Percentiles rank a stretch among this genome's conserved stretches.
Conservation (phyloP, 1,140 invertebrate genomes). For the Onthophagus taurus region DNA sequence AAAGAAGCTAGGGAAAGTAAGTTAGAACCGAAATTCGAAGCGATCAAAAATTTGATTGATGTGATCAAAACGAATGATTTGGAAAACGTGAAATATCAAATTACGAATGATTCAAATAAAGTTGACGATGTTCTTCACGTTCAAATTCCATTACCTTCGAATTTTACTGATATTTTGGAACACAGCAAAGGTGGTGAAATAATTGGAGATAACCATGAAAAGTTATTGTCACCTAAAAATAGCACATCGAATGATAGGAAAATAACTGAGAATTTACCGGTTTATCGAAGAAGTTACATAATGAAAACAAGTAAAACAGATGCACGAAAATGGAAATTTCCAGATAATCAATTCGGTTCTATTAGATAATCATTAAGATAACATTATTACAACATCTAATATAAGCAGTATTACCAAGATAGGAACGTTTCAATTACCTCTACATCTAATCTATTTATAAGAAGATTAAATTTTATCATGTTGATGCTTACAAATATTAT, state of each 20-base stretch:
- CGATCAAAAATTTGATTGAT: conserved; percentile 33
- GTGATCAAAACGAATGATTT: conserved; percentile 32
- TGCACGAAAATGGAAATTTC: no score
- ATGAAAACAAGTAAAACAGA: no score
- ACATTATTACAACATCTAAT: no score
- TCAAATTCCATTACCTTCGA: conserved; percentile 32
- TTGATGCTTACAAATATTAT: no score
- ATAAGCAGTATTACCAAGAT: no score
- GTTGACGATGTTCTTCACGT: conserved; percentile 30
- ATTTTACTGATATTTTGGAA: conserved; percentile 20
- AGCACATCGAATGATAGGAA: conserved; percentile 8
- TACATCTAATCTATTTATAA: no score
- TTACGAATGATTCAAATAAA: conserved; percentile 28
- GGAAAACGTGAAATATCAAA: conserved; percentile 31
- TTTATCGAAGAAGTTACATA: no score
- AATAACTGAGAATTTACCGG: no score
- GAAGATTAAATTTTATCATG: no score
- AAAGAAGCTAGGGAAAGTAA: conserved; percentile 11
- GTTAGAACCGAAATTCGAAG: conserved; percentile 22
- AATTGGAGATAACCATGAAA: conserved; percentile 13
- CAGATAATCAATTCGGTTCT: no score
- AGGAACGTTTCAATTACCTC: no score
- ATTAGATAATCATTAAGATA: no score
- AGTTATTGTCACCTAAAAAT: conserved; percentile 9
- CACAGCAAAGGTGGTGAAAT: conserved; percentile 9